Base-by-base conservation (phyloP, 2,113 vertebrate species). In the Pungitius pungitius region DNA sequence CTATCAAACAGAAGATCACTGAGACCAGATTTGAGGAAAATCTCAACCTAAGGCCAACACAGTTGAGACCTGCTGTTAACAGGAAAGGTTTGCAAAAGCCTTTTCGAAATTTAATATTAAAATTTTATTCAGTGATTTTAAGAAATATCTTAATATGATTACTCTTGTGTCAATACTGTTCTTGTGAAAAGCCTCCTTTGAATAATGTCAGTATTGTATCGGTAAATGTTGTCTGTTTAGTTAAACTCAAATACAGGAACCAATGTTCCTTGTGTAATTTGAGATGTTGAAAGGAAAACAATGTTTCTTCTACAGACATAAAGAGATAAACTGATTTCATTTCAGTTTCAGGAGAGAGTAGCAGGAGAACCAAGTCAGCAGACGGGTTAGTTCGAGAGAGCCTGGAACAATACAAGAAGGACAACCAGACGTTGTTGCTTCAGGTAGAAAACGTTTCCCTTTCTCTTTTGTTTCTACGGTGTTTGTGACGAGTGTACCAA, bases 361-460 rank as follows among this genome's bases (percentile, higher is more conserved):
- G 47, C 59, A 68, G 81, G 59, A 91, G 56, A 77, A 42, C 62
- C 1, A 89, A 82, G 71, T 67, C 81, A 45, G 43, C 55, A 20
- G 75, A 85, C 4, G 71, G 55, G 0, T 24, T 45, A 7, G 73
- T 79, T 27, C 70, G 56, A 43, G 89, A 86, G 33, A 84, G 10
- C 60, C 47, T 90, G 74, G 93, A 94, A 69, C 92, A 93, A 4
- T 93, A 93, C 62, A 94, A 90, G 63, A 93, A 73, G 39, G 94
- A 97, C n/a, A 87, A 91, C 62, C 92, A 96, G 81, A 93, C 93
- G 0, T 92, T 99, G 35, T 69, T 95, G 33, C 89, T 99, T 1
- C 97, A 99, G 95, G 97, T 99, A 86, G 20, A 55, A 61, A 17
- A 43, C 14, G 1, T 47, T 47, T 43, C 8, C 1, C 2, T 45